Evolutionary conservation across 2,113 vertebrate genomes (phyloP), one percentile per base, ranked within the genome.

Genomic region (Physeter macrocephalus): DNA sequence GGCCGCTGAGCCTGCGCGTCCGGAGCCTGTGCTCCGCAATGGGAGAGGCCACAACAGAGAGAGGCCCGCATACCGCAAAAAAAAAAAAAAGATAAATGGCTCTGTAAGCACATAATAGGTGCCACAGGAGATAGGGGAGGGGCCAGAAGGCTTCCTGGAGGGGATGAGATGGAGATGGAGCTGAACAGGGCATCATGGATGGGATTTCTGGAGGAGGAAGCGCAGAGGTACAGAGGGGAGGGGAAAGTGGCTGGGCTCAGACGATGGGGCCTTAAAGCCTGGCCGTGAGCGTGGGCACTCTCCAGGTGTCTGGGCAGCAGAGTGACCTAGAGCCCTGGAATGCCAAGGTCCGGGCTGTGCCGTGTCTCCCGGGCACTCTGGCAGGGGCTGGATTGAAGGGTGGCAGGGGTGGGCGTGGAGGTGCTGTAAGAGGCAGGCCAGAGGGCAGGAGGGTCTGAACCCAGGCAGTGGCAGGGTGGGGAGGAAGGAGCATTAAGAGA

Each of bases 251-350:
- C 54, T 10, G 27, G 18, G 46, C 36, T 75, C 1, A 3, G 13
- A 15, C 1, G 0, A 10, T 3, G 18, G 27, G 15, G 36, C 34
- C 71, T 31, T 46, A 61, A 23, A 83, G 78, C 78, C 39, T 83
- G 72, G n/a, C 61, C 2, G 0, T 20, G 46, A 71, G 54, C 1
- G 0, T 9, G 36, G 67, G 10, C 49, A 2, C 41, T 46, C 39
- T 31, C 59, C 21, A 31, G 84, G 8, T n/a, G 0, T 43, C 62
- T 41, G 11, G 20, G 41, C 49, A 29, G 4, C 57, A 14, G 20
- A 87, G 75, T n/a, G 52, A 15, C 46, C 12, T n/a, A 5, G 17
- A 41, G 29, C 29, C 29, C 29, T n/a, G n/a, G 54, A 17, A 41
- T 17, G 7, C 54, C 6, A 34, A 82, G 29, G 52, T 31, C 61